Evolutionary conservation across 2,113 vertebrate genomes (phyloP).

Genomic region (Megaleporinus macrocephalus): DNA sequence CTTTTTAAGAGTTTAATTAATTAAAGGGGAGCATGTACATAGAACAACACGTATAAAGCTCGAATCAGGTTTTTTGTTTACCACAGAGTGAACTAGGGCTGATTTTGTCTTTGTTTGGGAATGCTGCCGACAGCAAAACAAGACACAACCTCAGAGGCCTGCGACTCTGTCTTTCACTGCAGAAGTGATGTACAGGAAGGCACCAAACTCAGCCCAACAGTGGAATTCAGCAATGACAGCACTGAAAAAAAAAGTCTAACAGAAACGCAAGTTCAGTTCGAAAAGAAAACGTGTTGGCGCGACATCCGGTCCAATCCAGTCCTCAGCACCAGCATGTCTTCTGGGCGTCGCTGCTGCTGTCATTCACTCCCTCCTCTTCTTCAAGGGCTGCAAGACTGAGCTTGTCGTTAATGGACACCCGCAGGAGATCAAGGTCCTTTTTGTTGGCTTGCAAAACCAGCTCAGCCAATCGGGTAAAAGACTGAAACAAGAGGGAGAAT

Average conservation of each 20-base stretch:
- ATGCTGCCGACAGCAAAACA: background rate
- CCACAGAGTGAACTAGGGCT: too few relatives aligned
- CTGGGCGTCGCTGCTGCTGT: constrained; percentile 70
- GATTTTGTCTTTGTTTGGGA: too few relatives aligned
- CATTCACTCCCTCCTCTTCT: constrained; percentile 84
- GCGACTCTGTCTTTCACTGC: background rate
- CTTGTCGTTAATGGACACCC: constrained; percentile 73
- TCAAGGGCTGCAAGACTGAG: constrained; percentile 85
- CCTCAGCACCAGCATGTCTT: constrained; percentile 95
- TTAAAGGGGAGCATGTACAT: too few relatives aligned
- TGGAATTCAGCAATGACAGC: background rate
- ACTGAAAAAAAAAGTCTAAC: constrained; percentile 44
- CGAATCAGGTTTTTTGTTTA: too few relatives aligned
- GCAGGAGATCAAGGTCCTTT: constrained; percentile 91
- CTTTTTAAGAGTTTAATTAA: too few relatives aligned
- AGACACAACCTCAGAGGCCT: background rate
- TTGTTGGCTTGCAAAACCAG: constrained; percentile 93
- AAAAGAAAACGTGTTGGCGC: constrained; percentile 21
- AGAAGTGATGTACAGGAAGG: constrained; percentile 23
- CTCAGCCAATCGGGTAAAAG: constrained; percentile 92
- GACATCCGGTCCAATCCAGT: constrained; percentile 51
- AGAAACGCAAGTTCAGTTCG: constrained; percentile 12
- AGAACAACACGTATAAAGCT: background rate
- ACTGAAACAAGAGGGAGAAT: constrained; percentile 69
- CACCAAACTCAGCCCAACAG: constrained; percentile 14